Evolutionary conservation across 1,140 invertebrate species (phyloP).

Genomic region (Calliphora vicina): DNA sequence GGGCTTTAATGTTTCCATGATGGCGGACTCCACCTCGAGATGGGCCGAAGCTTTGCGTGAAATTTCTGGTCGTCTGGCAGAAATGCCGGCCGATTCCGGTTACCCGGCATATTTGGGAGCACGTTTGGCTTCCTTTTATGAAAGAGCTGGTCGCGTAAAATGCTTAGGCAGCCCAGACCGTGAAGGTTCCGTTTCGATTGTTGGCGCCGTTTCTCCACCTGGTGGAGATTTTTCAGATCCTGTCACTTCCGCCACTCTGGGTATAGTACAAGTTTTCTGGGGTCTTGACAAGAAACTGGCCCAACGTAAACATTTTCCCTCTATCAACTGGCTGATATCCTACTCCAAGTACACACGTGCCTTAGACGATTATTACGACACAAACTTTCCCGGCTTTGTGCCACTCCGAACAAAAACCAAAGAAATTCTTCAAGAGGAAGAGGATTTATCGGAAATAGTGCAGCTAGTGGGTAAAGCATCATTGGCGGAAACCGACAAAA

Average conservation of each 20-base stretch:
- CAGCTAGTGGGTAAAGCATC: conserved; percentile 88
- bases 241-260: conserved; percentile 73
- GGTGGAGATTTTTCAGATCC: conserved; percentile 82
- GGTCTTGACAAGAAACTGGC: conserved; percentile 79
- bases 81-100: conserved; percentile 84
- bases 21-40: conserved; percentile 87
- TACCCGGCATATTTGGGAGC: conserved; percentile 78
- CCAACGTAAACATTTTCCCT: conserved; percentile 79
- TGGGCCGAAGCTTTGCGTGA: conserved; percentile 88
- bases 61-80: conserved; percentile 85
- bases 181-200: conserved; percentile 76
- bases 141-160: conserved; percentile 74
- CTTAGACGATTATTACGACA: conserved; percentile 83
- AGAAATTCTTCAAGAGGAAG: conserved; percentile 83
- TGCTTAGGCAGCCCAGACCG: conserved; percentile 72
- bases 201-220: conserved; percentile 80
- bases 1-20: conserved; percentile 88
- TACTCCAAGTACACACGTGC: conserved; percentile 85
- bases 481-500: conserved; percentile 63
- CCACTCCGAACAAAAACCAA: conserved; percentile 69
- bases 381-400: conserved; percentile 76
- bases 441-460: conserved; percentile 88
- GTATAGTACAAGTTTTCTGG: conserved; percentile 76
- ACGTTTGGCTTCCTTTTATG: conserved; percentile 77
- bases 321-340: conserved; percentile 78